phyloP scores from a whole-genome alignment of 2,888 invertebrate genomes.

The Eupeodes luniger region DNA sequence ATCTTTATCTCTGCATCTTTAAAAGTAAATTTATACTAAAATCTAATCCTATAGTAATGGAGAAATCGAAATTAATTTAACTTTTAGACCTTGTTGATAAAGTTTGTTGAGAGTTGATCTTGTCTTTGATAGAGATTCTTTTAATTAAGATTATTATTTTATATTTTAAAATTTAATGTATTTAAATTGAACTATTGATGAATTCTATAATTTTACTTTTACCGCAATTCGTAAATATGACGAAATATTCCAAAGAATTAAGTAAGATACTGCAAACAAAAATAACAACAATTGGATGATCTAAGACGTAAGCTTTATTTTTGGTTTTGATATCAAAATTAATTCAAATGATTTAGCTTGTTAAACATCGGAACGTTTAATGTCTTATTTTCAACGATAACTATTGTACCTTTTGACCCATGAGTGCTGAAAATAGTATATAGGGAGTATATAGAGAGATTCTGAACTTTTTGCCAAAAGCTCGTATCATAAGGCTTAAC shows the following conservation, averaged over 20 bases:
- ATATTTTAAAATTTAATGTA: background rate
- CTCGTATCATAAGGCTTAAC: no score
- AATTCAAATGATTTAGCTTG: no score
- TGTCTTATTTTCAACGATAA: no score
- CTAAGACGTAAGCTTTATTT: no score
- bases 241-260: background rate
- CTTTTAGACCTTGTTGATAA: conserved; percentile 7
- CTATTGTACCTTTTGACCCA: no score
- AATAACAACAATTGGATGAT: no score
- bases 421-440: no score
- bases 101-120: conserved; percentile 21
- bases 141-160: conserved; percentile 2
- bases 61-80: conserved; percentile 12
- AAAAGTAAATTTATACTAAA: background rate
- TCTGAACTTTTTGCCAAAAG: no score
- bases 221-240: background rate
- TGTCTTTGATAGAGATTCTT: conserved; percentile 14
- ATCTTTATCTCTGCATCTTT: background rate
- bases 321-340: no score
- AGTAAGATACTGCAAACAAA: no score
- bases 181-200: background rate
- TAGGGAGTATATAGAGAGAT: no score
- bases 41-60: background rate
- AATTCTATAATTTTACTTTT: background rate
- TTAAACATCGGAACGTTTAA: no score